Base-by-base conservation (phyloP, 2,888 invertebrate genomes). In the Lucinisca nassula region DNA sequence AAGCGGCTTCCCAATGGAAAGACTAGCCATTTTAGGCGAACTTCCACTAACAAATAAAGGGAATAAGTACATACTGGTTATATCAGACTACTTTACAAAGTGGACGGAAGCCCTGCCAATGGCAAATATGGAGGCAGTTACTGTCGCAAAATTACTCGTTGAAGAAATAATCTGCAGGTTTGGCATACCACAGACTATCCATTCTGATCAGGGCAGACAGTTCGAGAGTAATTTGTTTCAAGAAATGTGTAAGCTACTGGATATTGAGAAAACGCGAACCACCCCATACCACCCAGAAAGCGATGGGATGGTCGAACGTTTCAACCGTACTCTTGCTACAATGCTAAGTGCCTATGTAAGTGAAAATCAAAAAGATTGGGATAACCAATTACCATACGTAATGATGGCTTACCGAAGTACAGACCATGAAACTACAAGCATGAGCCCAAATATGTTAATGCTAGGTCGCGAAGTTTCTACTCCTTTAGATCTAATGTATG, bases 311-410 rank as follows among this genome's bases (percentile, higher is more conserved):
- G n/a, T n/a, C n/a, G n/a, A n/a, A n/a, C n/a, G n/a, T n/a, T n/a
- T n/a, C n/a, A n/a, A n/a, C n/a, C n/a, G n/a, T n/a, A 84, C 84
- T 14, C 37, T 84, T 32, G 72, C 72, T 6, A 74, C 73, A 61
- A 86, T 84, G 84, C 35, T 83, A 14, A 49, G 78, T 38, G 37
- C 79, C n/a, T 89, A 83, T 79, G 82, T 84, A 10, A 80, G 70
- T 40, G 84, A 89, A 30, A 61, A 89, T 37, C 40, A 73, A 17
- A 55, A 80, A 61, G 84, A 84, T 30, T 61, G 61, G 61, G 61
- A 61, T 61, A 10, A 61, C 1, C 61, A 10, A 17, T 30, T 61
- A 30, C 61, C 61, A 10, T 61, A 17, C 61, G 61, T 61, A 4
- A 61, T 30, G 21, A 61, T 61, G 61, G 61, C 61, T 30, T 61